Conservation (phyloP, 2,113 vertebrate genomes). For the Cranoglanis bouderius region DNA sequence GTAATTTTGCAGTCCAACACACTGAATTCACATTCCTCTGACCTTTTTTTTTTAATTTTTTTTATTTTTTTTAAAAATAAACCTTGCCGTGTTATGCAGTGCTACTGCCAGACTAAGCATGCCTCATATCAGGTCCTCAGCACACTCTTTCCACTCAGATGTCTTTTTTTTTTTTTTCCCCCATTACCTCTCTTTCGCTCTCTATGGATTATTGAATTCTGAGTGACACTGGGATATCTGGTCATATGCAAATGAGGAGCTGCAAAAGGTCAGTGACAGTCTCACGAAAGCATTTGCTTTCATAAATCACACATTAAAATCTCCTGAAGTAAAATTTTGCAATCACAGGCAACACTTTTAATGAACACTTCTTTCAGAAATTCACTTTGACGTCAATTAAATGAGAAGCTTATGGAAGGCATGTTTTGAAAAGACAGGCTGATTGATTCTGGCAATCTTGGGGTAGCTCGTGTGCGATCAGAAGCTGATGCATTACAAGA, state of each 20-base stretch:
- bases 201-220: not conserved
- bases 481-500: not conserved
- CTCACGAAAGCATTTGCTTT: not conserved
- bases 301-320: not conserved
- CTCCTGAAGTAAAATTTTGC: not conserved
- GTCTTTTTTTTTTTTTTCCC: not conserved
- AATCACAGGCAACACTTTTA: not conserved
- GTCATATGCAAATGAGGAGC: not conserved
- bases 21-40: not conserved
- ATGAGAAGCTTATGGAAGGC: not conserved
- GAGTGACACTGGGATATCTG: not conserved
- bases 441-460: not conserved
- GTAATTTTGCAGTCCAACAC: not conserved
- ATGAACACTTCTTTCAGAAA: not conserved
- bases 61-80: too few relatives aligned
- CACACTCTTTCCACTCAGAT: not conserved
- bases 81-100: not conserved
- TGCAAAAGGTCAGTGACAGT: not conserved
- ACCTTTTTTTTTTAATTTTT: not conserved
- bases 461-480: not conserved
- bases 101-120: not conserved
- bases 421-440: not conserved
- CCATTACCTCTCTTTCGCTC: not conserved
- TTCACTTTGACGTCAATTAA: not conserved
- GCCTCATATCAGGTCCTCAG: not conserved